Base-by-base conservation (phyloP, 2,888 invertebrate genomes). In the Hemithea aestivaria region DNA sequence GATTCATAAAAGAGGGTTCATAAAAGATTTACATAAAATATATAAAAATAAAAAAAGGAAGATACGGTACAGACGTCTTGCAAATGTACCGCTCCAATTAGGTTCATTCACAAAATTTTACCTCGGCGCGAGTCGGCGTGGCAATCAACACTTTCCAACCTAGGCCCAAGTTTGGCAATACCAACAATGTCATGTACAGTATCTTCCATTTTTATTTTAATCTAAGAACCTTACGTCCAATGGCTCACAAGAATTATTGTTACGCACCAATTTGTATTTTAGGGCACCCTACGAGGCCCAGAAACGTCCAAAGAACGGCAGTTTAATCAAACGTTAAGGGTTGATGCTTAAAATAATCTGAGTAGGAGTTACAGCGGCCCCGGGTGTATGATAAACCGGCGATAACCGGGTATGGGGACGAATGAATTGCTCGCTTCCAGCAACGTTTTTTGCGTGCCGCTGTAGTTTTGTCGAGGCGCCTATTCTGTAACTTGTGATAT, bases 311-410 rank as follows among this genome's bases (percentile, higher is more conserved):
- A 58, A 52, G 60, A 69, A 67, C 59, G 62, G 62, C 63, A 73
- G 73, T 79, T 73, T 82, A 83, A 82, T 81, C 80, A 82, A 70
- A 82, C 66, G 70, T 75, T 77, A 73, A 78, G 78, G 81, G 78
- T 73, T 75, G 70, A 67, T 68, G 66, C 77, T 81, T 81, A 77
- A 80, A 81, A 82, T 82, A 81, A 82, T 81, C 79, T 81, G 60
- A 69, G 63, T 58, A 37, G 72, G 65, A 72, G 73, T 75, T 66
- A 74, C 67, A 69, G 59, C 53, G 52, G 69, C 71, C 82, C 62
- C 61, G 62, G 75, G 81, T 80, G 67, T 70, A 81, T 82, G 83
- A 85, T 84, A 80, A 83, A 82, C 73, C 69, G 71, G 59, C 71
- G 81, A 85, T 85, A 84, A 79, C 77, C 74, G 75, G 77, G 78